Evolutionary conservation across 2,113 vertebrate species (phyloP), one percentile per base, ranked within the genome.

Genomic region (Plecotus auritus): DNA sequence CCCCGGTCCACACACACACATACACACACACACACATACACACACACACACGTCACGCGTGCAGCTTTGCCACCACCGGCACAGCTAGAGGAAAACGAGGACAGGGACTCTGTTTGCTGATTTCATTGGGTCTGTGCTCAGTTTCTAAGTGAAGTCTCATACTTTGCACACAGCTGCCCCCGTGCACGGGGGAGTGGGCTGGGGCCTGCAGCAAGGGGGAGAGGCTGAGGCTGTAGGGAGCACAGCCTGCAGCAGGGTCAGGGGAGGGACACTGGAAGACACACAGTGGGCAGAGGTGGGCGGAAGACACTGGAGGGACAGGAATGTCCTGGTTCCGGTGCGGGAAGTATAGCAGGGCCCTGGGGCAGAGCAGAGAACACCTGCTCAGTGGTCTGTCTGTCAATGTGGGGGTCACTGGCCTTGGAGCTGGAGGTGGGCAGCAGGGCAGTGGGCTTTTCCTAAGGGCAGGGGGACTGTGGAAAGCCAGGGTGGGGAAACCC

Each of bases 121-220:
- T 54, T 42, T 37, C 73, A 2, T 9, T 30, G 47, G 37, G 77
- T 35, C 56, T 59, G 56, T 26, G 56, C 23, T 61, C 59, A 61
- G 59, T 61, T 42, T 81, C 84, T 74, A 20, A 37, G 23, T 26
- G 51, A 54, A 32, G 40, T 9, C 49, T 67, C 30, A 2, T 54
- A 18, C 35, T 76, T 76, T 14, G 26, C 47, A 10, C 3, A 37
- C 1, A 1, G 32, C 40, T 0, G 0, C 64, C 4, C 5, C 30
- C 2, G 22, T 4, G 28, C 7, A 0, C 7, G 42, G 35, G 28
- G 32, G 5, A 5, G 9, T 9, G 2, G 88, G 47, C 9, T 3
- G 18, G 64, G 56, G 70, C 37, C 49, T 56, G 9, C n/a, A 35
- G 37, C 0, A 3, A 45, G 6, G 26, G 18, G 22, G 32, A 88